These are phyloP conservation scores for Halictus ligatus DNA, from an alignment of 2,888 invertebrate genomes.

Conservation along the genomic window DNA sequence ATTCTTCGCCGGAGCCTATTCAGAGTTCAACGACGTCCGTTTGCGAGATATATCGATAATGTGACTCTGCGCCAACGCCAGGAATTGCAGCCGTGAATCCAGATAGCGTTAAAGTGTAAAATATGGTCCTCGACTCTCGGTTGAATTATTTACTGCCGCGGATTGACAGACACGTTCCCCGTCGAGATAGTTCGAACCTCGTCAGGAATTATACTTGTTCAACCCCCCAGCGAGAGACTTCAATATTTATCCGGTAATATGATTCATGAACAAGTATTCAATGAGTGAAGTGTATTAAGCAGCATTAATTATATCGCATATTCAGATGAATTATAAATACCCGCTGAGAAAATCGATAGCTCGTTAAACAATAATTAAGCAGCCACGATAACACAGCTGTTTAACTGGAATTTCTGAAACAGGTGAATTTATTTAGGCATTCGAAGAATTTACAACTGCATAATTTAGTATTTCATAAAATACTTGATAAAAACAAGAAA, in stretches of 20 bases:
- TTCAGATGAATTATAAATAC: no score
- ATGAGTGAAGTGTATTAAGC: neutral
- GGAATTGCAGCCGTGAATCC: neutral
- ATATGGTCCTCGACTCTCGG: neutral
- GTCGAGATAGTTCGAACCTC: neutral
- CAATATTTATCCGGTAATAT: neutral
- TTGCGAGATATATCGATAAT: conserved; percentile 13
- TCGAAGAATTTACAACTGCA: no score
- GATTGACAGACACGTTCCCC: neutral
- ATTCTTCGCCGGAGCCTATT: conserved; percentile 22
- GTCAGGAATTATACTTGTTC: neutral
- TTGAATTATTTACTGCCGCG: neutral
- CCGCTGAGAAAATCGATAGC: no score
- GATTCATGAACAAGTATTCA: neutral
- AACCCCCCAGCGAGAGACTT: neutral
- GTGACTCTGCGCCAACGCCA: neutral
- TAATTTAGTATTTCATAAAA: neutral
- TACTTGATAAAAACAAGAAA: neutral
- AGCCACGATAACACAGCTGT: neutral
- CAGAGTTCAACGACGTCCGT: conserved; percentile 29
- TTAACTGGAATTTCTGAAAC: neutral
- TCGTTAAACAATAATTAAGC: neutral
- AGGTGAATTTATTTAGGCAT: neutral
- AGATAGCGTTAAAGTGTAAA: conserved; percentile 3
- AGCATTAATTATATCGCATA: neutral